Base-by-base conservation (phyloP, 2,888 invertebrate genomes). In the Pterobdella sp. region DNA sequence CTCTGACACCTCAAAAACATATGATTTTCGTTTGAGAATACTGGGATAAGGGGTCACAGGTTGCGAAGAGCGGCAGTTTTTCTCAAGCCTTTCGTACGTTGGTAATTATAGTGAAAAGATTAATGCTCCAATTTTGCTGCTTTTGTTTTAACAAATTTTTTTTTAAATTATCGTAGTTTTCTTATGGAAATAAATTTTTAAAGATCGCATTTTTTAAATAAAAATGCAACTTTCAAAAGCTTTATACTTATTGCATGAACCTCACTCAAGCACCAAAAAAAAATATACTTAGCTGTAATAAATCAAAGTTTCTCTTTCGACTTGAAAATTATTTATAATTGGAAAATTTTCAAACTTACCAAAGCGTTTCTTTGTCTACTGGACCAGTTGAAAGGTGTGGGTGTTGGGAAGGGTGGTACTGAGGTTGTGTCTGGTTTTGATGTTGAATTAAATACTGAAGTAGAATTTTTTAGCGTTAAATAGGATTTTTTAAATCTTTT, bases 281-380 rank as follows among this genome's bases (percentile, higher is more conserved):
- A n/a, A n/a, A n/a, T n/a, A n/a, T n/a, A n/a, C n/a, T n/a, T 42
- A 42, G 49, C 10, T 42, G 49, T 22, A 42, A 42, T 42, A 22
- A 22, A 42, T 14, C 7, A 42, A 42, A 22, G 22, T 42, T 42
- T 42, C 49, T 42, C 22, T 42, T 42, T 42, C 10, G 22, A 42
- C 7, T 42, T 42, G 10, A 14, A 42, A 42, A 42, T 7, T 42
- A 14, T 42, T n/a, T n/a, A n/a, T n/a, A n/a, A n/a, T n/a, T n/a
- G n/a, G n/a, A 42, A 14, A 3, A 56, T 26, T 14, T 14, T 14
- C 60, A 56, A 56, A 26, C 26, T 42, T 56, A 56, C 60, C 60
- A 56, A 56, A 26, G 60, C 60, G n/a, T 56, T 56, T 56, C 60
- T 22, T 56, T 56, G 60, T 56, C 60, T 56, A 26, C 26, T 22